These are phyloP conservation scores for Dexiosoma caninum DNA, from an alignment of 2,888 invertebrate species.

Conservation along the genomic window DNA sequence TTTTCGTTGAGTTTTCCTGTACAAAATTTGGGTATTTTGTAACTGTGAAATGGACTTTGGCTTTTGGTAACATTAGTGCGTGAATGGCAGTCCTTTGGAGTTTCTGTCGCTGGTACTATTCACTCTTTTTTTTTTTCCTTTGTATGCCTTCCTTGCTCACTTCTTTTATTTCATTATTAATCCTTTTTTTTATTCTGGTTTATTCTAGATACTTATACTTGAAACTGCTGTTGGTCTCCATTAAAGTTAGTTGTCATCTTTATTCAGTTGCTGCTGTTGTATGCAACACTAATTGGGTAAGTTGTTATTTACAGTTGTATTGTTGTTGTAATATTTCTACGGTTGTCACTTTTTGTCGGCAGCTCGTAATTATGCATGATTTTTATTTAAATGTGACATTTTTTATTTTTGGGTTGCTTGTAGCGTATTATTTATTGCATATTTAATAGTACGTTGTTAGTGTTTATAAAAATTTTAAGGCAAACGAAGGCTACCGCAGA, in stretches of 20 bases:
- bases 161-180: conserved; percentile 49
- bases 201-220: conserved; percentile 55
- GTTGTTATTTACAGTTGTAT: conserved; percentile 46
- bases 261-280: background rate
- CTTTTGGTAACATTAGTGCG: no score
- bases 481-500: background rate
- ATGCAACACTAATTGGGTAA: conserved; percentile 21
- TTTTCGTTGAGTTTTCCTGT: no score
- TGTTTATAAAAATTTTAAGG: background rate
- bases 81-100: no score
- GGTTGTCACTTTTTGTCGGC: conserved; percentile 64
- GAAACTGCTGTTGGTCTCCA: conserved; percentile 23
- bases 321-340: conserved; percentile 64
- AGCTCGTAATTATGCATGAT: conserved; percentile 62
- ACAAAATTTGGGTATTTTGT: no score
- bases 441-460: background rate
- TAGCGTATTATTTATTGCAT: conserved; percentile 19
- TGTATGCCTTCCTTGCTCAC: background rate
- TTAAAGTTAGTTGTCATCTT: background rate
- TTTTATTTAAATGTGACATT: conserved; percentile 59
- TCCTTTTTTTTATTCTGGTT: conserved; percentile 60
- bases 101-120: conserved; percentile 30
- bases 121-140: background rate
- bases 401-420: conserved; percentile 1
- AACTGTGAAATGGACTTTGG: no score